Evolutionary conservation across 2,888 invertebrate species (phyloP).

Genomic region (Achlya flavicornis): DNA sequence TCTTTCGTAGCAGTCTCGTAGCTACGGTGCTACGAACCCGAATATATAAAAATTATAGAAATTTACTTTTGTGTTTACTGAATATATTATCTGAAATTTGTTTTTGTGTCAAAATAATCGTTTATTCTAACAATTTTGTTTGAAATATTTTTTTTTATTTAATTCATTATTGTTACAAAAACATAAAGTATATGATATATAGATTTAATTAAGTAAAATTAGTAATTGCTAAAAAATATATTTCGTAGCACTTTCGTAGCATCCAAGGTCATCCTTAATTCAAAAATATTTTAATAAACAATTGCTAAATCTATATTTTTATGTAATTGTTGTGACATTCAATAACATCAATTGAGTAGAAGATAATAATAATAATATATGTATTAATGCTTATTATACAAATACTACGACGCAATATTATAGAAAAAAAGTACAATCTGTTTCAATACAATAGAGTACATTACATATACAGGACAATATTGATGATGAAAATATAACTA

Average conservation of each 20-base stretch:
- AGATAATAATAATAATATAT: too few relatives aligned
- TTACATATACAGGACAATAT: too few relatives aligned
- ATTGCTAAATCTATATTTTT: slow-evolving; percentile 11
- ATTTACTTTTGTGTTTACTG: slow-evolving; percentile 23
- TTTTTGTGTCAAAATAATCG: not conserved
- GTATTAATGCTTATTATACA: too few relatives aligned
- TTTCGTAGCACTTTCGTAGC: slow-evolving; percentile 42
- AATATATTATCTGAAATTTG: slow-evolving; percentile 10
- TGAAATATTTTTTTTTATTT: not conserved
- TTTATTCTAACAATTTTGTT: not conserved
- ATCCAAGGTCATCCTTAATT: slow-evolving; percentile 25
- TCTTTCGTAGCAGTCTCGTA: slow-evolving; percentile 69
- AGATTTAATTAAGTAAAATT: not conserved
- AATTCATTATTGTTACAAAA: not conserved
- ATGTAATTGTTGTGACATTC: not conserved
- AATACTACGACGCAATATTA: too few relatives aligned
- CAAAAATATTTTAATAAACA: slow-evolving; percentile 29
- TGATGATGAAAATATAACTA: too few relatives aligned
- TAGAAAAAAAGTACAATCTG: not conserved
- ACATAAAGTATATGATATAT: not conserved
- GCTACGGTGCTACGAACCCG: slow-evolving; percentile 59
- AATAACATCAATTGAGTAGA: too few relatives aligned
- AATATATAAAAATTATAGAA: slow-evolving; percentile 36
- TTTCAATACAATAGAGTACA: too few relatives aligned
- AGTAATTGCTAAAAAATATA: not conserved